These are phyloP conservation scores for Antidorcas marsupialis DNA, from an alignment of 2,113 vertebrate genomes.

Conservation along the genomic window DNA sequence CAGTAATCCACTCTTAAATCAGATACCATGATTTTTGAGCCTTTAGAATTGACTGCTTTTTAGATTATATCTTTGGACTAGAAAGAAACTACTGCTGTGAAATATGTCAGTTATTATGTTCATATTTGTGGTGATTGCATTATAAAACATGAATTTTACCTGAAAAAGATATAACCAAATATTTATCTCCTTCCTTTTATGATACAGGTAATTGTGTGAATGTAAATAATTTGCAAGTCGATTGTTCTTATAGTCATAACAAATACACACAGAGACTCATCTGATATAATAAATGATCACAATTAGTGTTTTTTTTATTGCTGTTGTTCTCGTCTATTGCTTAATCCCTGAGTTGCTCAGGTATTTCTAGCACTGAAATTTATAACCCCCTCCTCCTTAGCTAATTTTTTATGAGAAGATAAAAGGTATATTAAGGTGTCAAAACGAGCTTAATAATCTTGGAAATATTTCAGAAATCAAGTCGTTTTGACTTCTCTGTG, in stretches of 20 bases:
- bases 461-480: not conserved
- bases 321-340: not conserved
- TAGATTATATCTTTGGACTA: constrained; percentile 35
- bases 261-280: not conserved
- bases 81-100: not conserved
- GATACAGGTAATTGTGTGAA: not conserved
- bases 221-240: constrained; percentile 49
- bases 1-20: constrained; percentile 24
- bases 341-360: not conserved
- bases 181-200: not conserved
- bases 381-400: not conserved
- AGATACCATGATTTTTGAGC: not conserved
- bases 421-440: not conserved
- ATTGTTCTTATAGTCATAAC: not conserved
- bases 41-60: not conserved
- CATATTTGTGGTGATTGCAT: not conserved
- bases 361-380: not conserved
- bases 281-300: not conserved
- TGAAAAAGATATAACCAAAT: not conserved
- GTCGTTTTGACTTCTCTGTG: not conserved
- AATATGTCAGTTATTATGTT: not conserved
- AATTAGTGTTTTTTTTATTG: constrained; percentile 13
- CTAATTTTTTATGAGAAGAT: not conserved
- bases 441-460: not conserved
- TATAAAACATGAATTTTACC: constrained; percentile 33